Percentiles rank a stretch among this genome's conserved stretches.
These are phyloP conservation scores for Vanessa atalanta DNA, from an alignment of 1,140 invertebrate genomes.

Conservation along the genomic window DNA sequence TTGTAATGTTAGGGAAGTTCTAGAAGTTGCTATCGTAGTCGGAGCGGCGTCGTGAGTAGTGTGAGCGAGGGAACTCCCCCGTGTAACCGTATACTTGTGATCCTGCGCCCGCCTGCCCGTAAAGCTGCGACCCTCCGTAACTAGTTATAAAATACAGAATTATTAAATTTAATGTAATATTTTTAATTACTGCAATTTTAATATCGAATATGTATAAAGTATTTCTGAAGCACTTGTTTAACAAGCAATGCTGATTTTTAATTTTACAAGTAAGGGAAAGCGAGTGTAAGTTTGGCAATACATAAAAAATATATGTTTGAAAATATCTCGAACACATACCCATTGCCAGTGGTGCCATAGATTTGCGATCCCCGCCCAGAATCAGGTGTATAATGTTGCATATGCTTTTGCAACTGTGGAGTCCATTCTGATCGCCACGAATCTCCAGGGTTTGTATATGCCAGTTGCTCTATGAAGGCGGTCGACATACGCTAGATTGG, in stretches of 20 bases:
- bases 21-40: constrained; percentile 84
- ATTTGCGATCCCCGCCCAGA: constrained; percentile 77
- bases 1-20: constrained; percentile 48
- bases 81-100: constrained; percentile 79
- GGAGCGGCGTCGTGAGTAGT: constrained; percentile 82
- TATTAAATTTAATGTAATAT: not conserved
- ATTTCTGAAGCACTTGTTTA: too few species aligned
- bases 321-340: constrained; percentile 54
- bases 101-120: constrained; percentile 76
- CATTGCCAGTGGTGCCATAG: constrained; percentile 71
- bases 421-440: constrained; percentile 80
- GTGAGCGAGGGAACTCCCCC: constrained; percentile 75
- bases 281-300: too few species aligned
- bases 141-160: not conserved
- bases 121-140: constrained; percentile 73
- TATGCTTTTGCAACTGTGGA: constrained; percentile 74
- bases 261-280: too few species aligned
- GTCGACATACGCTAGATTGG: constrained; percentile 74
- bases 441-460: constrained; percentile 77
- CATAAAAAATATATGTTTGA: not conserved
- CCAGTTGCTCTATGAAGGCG: constrained; percentile 77
- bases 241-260: too few species aligned
- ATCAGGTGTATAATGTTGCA: constrained; percentile 79
- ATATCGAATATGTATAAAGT: too few species aligned
- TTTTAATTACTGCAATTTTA: too few species aligned